Evolutionary conservation across 2,888 invertebrate genomes (phyloP).

Genomic region (Cataglyphis albicans): DNA sequence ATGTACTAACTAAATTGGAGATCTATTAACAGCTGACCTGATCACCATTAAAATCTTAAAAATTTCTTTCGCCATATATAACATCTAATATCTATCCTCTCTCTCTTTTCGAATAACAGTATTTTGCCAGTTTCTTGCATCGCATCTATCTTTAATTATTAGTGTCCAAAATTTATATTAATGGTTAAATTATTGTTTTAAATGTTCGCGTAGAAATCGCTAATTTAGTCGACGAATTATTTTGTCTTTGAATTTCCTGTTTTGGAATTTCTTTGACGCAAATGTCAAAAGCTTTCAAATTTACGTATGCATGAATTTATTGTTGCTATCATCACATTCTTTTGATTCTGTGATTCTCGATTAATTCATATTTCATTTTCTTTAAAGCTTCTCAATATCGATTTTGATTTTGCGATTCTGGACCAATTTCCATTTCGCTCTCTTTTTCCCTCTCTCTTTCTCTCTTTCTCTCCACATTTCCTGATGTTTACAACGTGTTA

Average conservation of each 20-base stretch:
- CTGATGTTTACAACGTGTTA: neutral
- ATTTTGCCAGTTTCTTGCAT: neutral
- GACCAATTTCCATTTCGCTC: neutral
- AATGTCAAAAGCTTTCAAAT: slow-evolving; percentile 2
- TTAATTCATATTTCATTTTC: neutral
- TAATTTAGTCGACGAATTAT: neutral
- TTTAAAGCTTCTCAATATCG: neutral
- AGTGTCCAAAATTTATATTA: neutral
- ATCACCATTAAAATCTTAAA: neutral
- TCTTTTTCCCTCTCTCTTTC: no score
- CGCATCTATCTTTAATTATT: neutral
- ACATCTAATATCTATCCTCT: neutral
- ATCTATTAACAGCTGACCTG: neutral
- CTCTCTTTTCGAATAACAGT: neutral
- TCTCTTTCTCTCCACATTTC: no score
- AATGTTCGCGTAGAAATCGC: neutral
- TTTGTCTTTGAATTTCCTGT: neutral
- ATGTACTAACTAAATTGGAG: neutral
- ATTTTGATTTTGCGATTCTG: neutral
- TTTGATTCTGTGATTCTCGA: neutral
- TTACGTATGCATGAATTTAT: neutral
- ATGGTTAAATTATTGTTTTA: slow-evolving; percentile 3
- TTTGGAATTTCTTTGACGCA: neutral
- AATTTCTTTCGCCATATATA: neutral
- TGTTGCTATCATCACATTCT: neutral